Base-by-base conservation (phyloP, 2,888 invertebrate genomes). In the Loripinus fragilis region DNA sequence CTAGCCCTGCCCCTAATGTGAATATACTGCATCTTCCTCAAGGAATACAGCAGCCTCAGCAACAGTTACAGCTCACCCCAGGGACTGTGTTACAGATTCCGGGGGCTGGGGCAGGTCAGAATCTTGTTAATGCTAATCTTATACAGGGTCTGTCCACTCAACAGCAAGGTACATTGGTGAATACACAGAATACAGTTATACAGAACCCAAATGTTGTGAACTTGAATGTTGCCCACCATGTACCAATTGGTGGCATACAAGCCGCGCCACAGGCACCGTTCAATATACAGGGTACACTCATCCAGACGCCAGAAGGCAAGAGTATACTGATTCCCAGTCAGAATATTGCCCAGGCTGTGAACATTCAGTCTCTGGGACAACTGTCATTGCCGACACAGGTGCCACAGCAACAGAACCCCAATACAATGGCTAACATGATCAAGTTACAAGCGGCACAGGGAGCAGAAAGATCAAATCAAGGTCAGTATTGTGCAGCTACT, bases 141-240 rank as follows among this genome's bases (percentile, higher is more conserved):
- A 76, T 86, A 20, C 85, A 84, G 55, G 88, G 88, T n/a, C 87
- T 86, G 64, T 60, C 60, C 33, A 60, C 20, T 33, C 20, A 67
- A 71, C 15, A 83, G 74, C 80, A n/a, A 72, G 38, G 79, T 75
- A 8, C 78, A 76, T 65, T 88, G 8, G 87, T 90, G 2, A 89
- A 90, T 78, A 86, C 88, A n/a, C 90, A 90, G 74, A 90, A 90
- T 60, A 87, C 89, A 12, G 88, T 90, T 20, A 89, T 90, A 38
- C 90, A 90, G 80, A 90, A 89, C 74, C 89, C 90, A 8, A 90
- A 90, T 82, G 88, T 90, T 41, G 89, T 90, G 33, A 89, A 90
- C 78, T 83, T 90, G 48, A 90, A 90, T 75, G 88, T 90, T 35
- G 89, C 89, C 38, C 86, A 83, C 70, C 87, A 87, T 81, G 87